Evolutionary conservation across 2,113 vertebrate species (phyloP).

Genomic region (Amphilophus citrinellus): DNA sequence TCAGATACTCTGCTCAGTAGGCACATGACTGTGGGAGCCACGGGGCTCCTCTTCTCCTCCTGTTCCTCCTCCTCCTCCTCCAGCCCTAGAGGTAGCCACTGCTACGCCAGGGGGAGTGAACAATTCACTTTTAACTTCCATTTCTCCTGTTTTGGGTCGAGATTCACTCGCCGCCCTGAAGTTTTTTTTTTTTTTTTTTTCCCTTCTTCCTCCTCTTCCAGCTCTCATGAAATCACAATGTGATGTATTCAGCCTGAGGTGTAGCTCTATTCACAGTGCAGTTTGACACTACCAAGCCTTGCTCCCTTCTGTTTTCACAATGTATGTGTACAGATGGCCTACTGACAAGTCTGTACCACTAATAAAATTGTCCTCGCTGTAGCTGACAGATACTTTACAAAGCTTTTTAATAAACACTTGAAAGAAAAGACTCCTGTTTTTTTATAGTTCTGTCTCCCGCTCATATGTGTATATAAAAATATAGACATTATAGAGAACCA

Average conservation of each 20-base stretch:
- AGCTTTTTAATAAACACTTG: conserved; percentile 16
- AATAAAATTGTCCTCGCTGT: conserved; percentile 34
- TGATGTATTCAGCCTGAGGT: conserved; percentile 81
- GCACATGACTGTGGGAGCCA: conserved; percentile 65
- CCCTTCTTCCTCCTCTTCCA: conserved; percentile 56
- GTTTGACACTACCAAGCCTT: conserved; percentile 74
- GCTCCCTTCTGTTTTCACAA: conserved; percentile 63
- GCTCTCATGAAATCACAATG: conserved; percentile 83
- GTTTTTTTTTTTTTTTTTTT: conserved; percentile 48
- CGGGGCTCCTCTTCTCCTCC: conserved; percentile 53
- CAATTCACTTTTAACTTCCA: conserved; percentile 76
- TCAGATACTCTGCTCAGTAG: conserved; percentile 62
- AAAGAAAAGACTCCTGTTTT: conserved; percentile 4
- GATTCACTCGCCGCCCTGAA: conserved; percentile 58
- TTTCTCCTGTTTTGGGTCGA: conserved; percentile 70
- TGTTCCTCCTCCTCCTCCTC: conserved; percentile 41
- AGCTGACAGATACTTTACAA: conserved; percentile 24
- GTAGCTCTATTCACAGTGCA: conserved; percentile 79
- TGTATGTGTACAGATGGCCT: conserved; percentile 56
- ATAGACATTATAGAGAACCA: background rate
- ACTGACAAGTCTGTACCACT: conserved; percentile 51
- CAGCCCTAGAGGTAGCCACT: conserved; percentile 72
- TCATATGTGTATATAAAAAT: conserved; percentile 10
- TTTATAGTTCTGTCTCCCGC: conserved; percentile 3
- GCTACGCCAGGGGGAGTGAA: conserved; percentile 73